Base-by-base conservation (phyloP, 2,888 invertebrate genomes). In the Phasia obesa region DNA sequence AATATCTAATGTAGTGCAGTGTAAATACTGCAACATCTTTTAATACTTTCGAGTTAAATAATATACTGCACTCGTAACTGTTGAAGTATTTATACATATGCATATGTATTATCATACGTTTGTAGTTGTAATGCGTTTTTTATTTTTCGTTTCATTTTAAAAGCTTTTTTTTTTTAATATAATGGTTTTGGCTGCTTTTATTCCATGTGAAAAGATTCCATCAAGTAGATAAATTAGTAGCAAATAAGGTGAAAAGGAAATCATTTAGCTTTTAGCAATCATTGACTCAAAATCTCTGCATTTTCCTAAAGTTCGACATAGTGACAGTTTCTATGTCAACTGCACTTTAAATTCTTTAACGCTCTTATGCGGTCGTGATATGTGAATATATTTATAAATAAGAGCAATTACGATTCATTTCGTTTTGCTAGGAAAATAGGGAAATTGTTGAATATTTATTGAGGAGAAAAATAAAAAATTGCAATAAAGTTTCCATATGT, bases 161-260 rank as follows among this genome's bases (percentile, higher is more conserved):
- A 69, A 31, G 60, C 23, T 23, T 53, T 42, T 60, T 42, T 60
- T 23, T 51, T 51, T 27, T 59, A 23, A 31, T 64, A 44, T 73
- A 59, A 78, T 23, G 60, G 53, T 19, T 62, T 69, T 53, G 59
- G 53, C 9, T 60, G 60, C 23, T 67, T 73, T 73, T 73, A 60
- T 79, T 59, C 53, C 71, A 59, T 59, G n/a, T 75, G 64, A 77
- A 76, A 73, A 42, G 81, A 81, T 81, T 59, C 60, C 77, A 74
- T 77, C 84, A 84, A 81, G 84, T 84, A 81, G 80, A 81, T 81
- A 84, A 84, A 84, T 84, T 84, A 84, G 81, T 70, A 69, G 70
- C 76, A 84, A 81, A 77, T 79, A 79, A 83, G 67, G 75, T 79
- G 71, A 83, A 71, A 75, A 83, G 79, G 79, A 83, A 79, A 83